These are phyloP conservation scores for Vannuccia rotundouncinata DNA, from an alignment of 2,888 invertebrate species.

Conservation along the genomic window DNA sequence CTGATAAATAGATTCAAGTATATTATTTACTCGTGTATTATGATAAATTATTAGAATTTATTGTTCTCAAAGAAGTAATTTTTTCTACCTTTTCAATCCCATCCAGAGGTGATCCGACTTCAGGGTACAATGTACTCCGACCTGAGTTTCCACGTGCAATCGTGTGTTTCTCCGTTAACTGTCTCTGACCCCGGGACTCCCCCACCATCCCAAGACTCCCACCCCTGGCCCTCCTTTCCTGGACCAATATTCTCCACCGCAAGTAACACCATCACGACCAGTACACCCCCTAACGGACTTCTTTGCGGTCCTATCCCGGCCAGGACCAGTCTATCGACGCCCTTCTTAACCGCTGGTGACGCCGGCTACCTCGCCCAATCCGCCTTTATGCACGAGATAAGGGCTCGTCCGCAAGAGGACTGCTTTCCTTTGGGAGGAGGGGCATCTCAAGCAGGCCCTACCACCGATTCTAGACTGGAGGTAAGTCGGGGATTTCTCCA, in stretches of 20 bases:
- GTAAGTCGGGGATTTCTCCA: too few relatives aligned
- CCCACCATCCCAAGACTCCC: not conserved
- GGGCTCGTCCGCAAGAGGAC: not conserved
- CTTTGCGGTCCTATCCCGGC: conserved; percentile 2
- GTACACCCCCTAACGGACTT: not conserved
- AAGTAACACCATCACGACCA: not conserved
- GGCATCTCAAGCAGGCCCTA: too few relatives aligned
- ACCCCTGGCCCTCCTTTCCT: conserved; percentile 4
- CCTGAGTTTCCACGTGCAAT: not conserved
- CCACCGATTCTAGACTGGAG: too few relatives aligned
- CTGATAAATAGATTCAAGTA: too few relatives aligned
- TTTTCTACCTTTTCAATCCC: too few relatives aligned
- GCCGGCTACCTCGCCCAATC: not conserved
- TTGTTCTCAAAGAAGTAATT: too few relatives aligned
- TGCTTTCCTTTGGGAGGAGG: too few relatives aligned
- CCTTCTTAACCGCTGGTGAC: not conserved
- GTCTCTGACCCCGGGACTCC: not conserved
- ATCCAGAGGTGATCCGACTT: conserved; percentile 4
- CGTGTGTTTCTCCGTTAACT: not conserved
- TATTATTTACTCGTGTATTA: too few relatives aligned
- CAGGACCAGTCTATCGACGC: not conserved
- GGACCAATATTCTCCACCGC: not conserved
- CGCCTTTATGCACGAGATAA: not conserved
- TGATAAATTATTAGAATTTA: too few relatives aligned
- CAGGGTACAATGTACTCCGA: not conserved